Conservation (phyloP, 1,140 invertebrate genomes). For the Drosophila aff. region DNA sequence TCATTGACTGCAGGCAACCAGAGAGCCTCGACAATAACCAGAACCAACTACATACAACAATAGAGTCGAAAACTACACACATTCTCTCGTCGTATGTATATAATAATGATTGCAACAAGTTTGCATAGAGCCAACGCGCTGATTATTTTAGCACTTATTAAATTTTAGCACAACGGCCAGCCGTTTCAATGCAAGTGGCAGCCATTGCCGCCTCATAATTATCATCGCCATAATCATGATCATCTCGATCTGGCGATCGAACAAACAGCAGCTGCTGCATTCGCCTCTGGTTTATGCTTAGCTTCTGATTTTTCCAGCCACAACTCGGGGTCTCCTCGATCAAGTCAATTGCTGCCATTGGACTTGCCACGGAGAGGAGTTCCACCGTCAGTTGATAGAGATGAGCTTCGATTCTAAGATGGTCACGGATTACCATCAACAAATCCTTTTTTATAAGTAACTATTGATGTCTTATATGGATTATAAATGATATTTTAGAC, state of each 20-base stretch:
- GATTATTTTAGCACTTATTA: slow-evolving; percentile 82
- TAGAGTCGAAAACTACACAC: slow-evolving; percentile 57
- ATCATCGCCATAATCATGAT: slow-evolving; percentile 53
- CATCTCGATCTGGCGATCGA: slow-evolving; percentile 51
- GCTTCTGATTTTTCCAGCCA: slow-evolving; percentile 55
- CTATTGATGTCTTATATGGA: no score
- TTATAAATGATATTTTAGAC: no score
- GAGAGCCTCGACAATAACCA: slow-evolving; percentile 37
- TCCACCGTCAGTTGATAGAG: slow-evolving; percentile 22
- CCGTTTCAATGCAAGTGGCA: slow-evolving; percentile 15
- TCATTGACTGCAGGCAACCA: slow-evolving; percentile 54
- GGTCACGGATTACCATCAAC: neutral
- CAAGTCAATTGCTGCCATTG: slow-evolving; percentile 55
- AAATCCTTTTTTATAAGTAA: no score
- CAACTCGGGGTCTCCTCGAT: slow-evolving; percentile 47
- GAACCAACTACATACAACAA: slow-evolving; percentile 43
- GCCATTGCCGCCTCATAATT: slow-evolving; percentile 43
- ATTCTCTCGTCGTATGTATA: neutral
- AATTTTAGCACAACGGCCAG: slow-evolving; percentile 66
- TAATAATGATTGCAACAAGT: slow-evolving; percentile 63
- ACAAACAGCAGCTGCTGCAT: slow-evolving; percentile 49
- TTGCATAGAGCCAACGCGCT: slow-evolving; percentile 72
- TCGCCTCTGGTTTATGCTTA: slow-evolving; percentile 26
- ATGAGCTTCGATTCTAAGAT: slow-evolving; percentile 11
- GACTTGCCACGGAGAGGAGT: slow-evolving; percentile 16